Percentiles rank a stretch among this genome's conserved stretches.
Conservation (phyloP, 2,113 vertebrate genomes). For the Gadus macrocephalus region DNA sequence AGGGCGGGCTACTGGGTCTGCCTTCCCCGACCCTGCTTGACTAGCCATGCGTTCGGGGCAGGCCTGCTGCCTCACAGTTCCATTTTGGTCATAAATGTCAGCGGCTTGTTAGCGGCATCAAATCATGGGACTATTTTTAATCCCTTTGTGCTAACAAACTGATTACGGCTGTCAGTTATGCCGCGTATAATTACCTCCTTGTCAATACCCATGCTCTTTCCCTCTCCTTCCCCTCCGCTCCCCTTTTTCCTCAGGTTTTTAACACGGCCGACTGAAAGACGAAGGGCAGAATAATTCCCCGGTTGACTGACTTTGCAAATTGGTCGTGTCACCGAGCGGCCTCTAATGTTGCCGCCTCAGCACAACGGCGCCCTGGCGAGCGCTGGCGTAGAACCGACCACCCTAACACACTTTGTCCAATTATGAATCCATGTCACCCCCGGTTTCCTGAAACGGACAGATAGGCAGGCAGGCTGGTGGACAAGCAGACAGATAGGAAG, state of each 20-base stretch:
- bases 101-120: not conserved
- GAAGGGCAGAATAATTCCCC: conserved; percentile 66
- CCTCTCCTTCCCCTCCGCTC: conserved; percentile 20
- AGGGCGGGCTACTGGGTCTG: not conserved
- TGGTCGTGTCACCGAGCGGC: conserved; percentile 58
- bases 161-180: conserved; percentile 56
- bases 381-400: conserved; percentile 20
- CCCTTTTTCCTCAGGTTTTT: conserved; percentile 29
- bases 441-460: conserved; percentile 5
- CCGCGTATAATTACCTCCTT: conserved; percentile 45
- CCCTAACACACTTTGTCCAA: conserved; percentile 34
- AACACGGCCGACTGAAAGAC: conserved; percentile 53
- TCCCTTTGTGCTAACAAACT: conserved; percentile 42
- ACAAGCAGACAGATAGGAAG: too few relatives aligned
- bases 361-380: not conserved
- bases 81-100: conserved; percentile 32
- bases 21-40: too few relatives aligned
- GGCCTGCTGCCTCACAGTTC: not conserved
- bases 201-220: conserved; percentile 35
- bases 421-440: conserved; percentile 35
- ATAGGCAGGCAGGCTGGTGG: too few relatives aligned
- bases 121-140: conserved; percentile 26
- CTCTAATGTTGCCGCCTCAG: conserved; percentile 54
- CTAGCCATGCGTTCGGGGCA: not conserved
- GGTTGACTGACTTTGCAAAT: conserved; percentile 69